Conservation (phyloP, 2,113 vertebrate species). For the Corapipo altera region DNA sequence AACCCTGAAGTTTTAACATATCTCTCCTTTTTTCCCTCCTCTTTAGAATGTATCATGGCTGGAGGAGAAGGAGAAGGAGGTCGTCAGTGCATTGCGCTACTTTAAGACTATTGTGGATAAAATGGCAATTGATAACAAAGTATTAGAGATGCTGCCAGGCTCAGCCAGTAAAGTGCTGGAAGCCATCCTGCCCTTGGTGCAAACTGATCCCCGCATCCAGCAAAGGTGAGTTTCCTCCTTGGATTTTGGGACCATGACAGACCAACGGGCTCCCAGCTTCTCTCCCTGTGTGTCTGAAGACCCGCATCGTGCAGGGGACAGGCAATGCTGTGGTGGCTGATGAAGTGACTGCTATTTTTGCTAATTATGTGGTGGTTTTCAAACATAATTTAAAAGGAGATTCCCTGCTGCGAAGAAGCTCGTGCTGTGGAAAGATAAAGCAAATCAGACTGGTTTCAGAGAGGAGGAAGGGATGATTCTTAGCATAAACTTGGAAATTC, state of each 20-base stretch:
- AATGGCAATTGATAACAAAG: conserved; percentile 95
- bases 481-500: neutral
- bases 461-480: neutral
- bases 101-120: conserved; percentile 99
- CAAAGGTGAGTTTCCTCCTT: conserved; percentile 81
- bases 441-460: neutral
- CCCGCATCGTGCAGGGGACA: rapidly evolving
- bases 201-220: conserved; percentile 86
- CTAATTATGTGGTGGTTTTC: neutral
- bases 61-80: conserved; percentile 96
- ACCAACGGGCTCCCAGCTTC: neutral
- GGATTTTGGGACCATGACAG: rapidly evolving
- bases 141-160: conserved; percentile 95
- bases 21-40: neutral
- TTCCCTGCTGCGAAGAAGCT: neutral
- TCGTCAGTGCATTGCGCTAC: conserved; percentile 94
- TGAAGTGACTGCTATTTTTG: neutral
- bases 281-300: neutral
- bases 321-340: neutral
- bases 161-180: conserved; percentile 97
- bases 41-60: conserved; percentile 89
- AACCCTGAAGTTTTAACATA: neutral
- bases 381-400: neutral
- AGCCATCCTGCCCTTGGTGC: conserved; percentile 92
- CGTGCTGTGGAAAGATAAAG: neutral